Conservation (phyloP, 64 coral and sea anemone species). For the Montipora sp. region DNA sequence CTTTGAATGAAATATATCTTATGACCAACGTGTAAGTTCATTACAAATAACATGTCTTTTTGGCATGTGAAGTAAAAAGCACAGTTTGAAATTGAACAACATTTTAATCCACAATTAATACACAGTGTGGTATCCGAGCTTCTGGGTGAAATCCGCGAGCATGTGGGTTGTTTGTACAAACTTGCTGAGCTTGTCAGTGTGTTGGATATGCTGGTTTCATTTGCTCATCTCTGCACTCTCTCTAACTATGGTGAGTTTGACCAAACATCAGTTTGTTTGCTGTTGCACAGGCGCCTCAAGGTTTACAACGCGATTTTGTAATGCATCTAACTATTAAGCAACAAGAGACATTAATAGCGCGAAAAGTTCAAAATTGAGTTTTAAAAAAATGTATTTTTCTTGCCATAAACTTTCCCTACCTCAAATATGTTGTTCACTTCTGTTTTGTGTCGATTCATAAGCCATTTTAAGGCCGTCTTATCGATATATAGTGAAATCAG, state of each 20-base stretch:
- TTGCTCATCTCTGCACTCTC: constrained; percentile 84
- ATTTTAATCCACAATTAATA: not conserved
- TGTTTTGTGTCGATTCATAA: too few relatives aligned
- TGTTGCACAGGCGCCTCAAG: not conserved
- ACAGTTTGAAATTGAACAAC: not conserved
- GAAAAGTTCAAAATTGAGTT: too few relatives aligned
- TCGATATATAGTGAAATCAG: too few relatives aligned
- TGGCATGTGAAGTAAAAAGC: too few relatives aligned
- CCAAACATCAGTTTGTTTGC: not conserved
- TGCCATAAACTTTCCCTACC: too few relatives aligned
- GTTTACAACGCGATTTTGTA: too few relatives aligned
- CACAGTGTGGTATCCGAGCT: constrained; percentile 94
- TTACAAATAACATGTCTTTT: not conserved
- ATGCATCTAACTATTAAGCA: too few relatives aligned
- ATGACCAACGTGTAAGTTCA: constrained; percentile 95
- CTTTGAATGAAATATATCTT: constrained; percentile 97
- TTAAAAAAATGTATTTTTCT: too few relatives aligned
- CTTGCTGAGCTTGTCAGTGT: constrained; percentile 89
- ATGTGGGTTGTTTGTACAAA: constrained; percentile 97
- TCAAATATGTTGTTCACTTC: too few relatives aligned
- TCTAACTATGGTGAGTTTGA: constrained; percentile 82
- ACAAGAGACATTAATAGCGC: too few relatives aligned
- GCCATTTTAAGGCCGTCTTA: too few relatives aligned
- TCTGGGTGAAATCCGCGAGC: constrained; percentile 86
- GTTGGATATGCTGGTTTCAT: constrained; percentile 92